phyloP scores from a whole-genome alignment of 1,140 invertebrate species.

The Wasmannia auropunctata region DNA sequence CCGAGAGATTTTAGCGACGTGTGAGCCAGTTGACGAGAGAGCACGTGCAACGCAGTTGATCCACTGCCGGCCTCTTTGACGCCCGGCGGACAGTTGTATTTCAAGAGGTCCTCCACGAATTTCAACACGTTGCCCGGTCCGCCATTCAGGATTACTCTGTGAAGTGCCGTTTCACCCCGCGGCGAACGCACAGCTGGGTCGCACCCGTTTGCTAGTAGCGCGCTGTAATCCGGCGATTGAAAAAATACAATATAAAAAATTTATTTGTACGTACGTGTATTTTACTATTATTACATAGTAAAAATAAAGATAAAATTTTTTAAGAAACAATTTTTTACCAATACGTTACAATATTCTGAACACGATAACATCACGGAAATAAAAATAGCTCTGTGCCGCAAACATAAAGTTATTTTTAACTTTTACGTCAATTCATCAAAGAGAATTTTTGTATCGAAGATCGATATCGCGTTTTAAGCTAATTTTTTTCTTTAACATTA shows the following conservation, averaged over 20 bases:
- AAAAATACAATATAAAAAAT: background rate
- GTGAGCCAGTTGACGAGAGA: slow-evolving; percentile 79
- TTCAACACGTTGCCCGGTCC: slow-evolving; percentile 75
- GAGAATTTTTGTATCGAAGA: background rate
- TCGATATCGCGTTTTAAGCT: background rate
- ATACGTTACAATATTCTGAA: background rate
- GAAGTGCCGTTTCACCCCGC: slow-evolving; percentile 83
- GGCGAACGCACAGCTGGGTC: slow-evolving; percentile 81
- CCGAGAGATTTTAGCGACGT: slow-evolving; percentile 72
- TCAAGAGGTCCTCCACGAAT: slow-evolving; percentile 80
- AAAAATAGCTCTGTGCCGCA: background rate
- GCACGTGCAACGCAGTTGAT: slow-evolving; percentile 81
- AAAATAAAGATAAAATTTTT: background rate
- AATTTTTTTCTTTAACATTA: background rate
- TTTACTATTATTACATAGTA: background rate
- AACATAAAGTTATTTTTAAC: slow-evolving; percentile 19
- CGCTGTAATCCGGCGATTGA: slow-evolving; percentile 63
- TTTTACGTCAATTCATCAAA: slow-evolving; percentile 2
- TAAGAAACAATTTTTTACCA: background rate
- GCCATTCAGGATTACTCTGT: slow-evolving; percentile 80
- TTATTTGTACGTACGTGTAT: background rate
- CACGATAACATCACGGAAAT: background rate
- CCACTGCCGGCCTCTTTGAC: slow-evolving; percentile 83
- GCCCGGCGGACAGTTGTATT: slow-evolving; percentile 79
- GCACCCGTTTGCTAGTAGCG: slow-evolving; percentile 80